Conservation (phyloP, 1,140 invertebrate genomes). For the Acromyrmex echinatior region DNA sequence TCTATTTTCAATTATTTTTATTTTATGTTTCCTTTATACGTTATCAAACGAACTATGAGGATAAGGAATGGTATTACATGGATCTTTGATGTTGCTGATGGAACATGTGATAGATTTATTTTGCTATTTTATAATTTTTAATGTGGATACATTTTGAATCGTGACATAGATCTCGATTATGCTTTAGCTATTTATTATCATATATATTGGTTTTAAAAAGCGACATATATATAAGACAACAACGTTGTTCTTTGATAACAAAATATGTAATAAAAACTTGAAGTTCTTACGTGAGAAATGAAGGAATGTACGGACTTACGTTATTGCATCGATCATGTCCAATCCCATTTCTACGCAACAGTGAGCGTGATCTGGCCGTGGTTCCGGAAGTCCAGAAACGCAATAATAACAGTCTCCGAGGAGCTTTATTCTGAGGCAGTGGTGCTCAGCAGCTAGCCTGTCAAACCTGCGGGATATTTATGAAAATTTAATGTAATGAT, state of each 20-base stretch:
- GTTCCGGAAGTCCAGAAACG: constrained; percentile 95
- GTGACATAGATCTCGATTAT: background rate
- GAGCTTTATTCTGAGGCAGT: constrained; percentile 96
- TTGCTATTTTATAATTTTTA: constrained; percentile 11
- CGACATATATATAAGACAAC: no score
- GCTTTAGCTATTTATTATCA: background rate
- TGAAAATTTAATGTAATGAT: background rate
- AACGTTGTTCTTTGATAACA: background rate
- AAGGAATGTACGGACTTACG: constrained; percentile 89
- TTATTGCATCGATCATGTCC: constrained; percentile 98
- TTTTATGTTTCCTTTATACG: background rate
- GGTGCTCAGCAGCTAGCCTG: constrained; percentile 95
- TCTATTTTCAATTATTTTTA: constrained; percentile 10
- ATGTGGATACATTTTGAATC: background rate
- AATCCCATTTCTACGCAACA: constrained; percentile 98
- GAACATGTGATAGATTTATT: background rate
- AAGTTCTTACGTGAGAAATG: background rate
- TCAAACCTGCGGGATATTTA: constrained; percentile 92
- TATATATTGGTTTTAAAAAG: constrained; percentile 5
- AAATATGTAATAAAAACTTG: background rate
- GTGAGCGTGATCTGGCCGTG: constrained; percentile 95
- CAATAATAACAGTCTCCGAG: constrained; percentile 98
- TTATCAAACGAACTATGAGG: background rate
- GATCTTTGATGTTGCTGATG: constrained; percentile 2
- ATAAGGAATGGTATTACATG: background rate